A percentile compares a stretch with the other conserved stretches of the same genome.
phyloP scores from a whole-genome alignment of 2,888 invertebrate genomes.

The Celastrina argiolus region DNA sequence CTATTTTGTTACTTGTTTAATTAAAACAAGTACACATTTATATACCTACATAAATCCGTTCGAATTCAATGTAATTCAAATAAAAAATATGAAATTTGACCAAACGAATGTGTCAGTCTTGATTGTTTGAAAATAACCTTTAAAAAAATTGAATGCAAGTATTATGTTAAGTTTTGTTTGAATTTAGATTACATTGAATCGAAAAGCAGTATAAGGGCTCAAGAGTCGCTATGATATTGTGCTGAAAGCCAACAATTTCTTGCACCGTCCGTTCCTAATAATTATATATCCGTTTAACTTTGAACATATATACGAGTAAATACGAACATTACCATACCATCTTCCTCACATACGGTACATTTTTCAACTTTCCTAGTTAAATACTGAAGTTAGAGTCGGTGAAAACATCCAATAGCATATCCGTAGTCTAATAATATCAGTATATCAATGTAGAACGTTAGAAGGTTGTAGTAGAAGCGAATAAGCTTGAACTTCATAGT shows the following conservation, averaged over 20 bases:
- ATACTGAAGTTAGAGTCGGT: constrained; percentile 19
- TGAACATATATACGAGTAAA: neutral
- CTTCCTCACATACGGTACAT: neutral
- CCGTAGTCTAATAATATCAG: constrained; percentile 11
- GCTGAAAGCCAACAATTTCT: neutral
- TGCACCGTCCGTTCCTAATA: constrained; percentile 11
- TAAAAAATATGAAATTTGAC: too few species aligned
- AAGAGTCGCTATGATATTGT: neutral
- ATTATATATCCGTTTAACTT: neutral
- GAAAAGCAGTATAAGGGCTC: neutral
- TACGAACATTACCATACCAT: constrained; percentile 1
- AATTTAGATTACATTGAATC: too few species aligned
- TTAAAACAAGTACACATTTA: neutral
- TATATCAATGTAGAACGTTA: constrained; percentile 12
- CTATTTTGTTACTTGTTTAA: neutral
- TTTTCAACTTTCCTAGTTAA: neutral
- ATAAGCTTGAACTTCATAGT: constrained; percentile 7
- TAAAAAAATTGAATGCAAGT: too few species aligned
- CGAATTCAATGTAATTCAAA: too few species aligned
- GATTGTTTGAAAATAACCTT: too few species aligned
- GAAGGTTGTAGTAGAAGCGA: constrained; percentile 12
- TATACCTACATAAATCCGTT: too few species aligned
- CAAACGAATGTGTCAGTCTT: too few species aligned
- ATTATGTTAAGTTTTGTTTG: too few species aligned
- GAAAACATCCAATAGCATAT: constrained; percentile 17